Conservation (phyloP, 2,797 vertebrate genomes). For the Alectoris magna region DNA sequence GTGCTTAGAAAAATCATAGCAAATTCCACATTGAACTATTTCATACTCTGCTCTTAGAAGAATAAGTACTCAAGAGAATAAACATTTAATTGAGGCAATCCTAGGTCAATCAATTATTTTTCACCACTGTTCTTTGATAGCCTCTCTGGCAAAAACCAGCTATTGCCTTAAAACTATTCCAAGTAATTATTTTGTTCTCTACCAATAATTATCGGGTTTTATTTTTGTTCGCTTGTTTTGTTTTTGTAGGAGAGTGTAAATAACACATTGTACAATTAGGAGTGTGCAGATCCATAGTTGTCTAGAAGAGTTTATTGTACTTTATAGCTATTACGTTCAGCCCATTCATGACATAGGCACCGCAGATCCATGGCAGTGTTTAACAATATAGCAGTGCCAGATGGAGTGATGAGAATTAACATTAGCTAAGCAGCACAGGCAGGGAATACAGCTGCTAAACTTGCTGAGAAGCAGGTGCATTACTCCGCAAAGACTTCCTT, state of each 20-base stretch:
- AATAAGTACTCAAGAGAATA: not conserved
- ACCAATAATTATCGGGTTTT: too few relatives aligned
- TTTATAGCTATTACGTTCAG: not conserved
- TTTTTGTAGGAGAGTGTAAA: not conserved
- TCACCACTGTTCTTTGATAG: not conserved
- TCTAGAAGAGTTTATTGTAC: not conserved
- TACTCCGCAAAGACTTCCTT: not conserved
- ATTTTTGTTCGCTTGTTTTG: not conserved
- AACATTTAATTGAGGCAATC: not conserved
- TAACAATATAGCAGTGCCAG: not conserved
- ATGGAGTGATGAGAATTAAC: not conserved
- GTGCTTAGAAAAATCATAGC: not conserved
- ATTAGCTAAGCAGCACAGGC: not conserved
- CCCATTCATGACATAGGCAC: not conserved
- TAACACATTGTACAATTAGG: not conserved
- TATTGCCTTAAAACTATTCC: not conserved
- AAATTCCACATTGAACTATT: not conserved
- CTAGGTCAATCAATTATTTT: not conserved
- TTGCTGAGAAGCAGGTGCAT: not conserved
- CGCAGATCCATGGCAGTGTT: rapidly evolving
- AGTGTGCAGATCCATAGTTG: not conserved
- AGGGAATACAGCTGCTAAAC: not conserved
- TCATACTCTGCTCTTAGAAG: not conserved
- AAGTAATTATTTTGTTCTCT: not conserved
- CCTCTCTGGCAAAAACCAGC: not conserved